Percentiles rank a stretch among this genome's conserved stretches.
phyloP scores from a whole-genome alignment of 2,888 invertebrate genomes.

The Busseola fusca region DNA sequence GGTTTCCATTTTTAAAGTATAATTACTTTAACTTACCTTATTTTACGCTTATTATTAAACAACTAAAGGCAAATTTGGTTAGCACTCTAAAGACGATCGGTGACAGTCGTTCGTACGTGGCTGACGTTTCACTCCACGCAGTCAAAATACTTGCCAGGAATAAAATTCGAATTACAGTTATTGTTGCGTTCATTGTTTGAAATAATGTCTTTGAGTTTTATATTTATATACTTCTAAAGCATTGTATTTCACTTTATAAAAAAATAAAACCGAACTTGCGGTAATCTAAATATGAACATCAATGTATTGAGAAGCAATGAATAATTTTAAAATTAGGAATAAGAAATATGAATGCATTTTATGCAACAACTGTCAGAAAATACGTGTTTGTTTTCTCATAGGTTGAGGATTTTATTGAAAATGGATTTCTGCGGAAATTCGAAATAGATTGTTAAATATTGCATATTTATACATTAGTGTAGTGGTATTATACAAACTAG shows the following conservation, averaged over 20 bases:
- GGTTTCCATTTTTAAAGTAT: slow-evolving; percentile 15
- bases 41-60: slow-evolving; percentile 60
- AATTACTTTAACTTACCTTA: slow-evolving; percentile 63
- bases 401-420: slow-evolving; percentile 60
- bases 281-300: not conserved
- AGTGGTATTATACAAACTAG: slow-evolving; percentile 53
- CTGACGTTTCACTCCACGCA: slow-evolving; percentile 89
- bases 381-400: slow-evolving; percentile 75
- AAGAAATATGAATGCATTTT: slow-evolving; percentile 42
- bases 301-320: not conserved
- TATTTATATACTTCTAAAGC: not conserved
- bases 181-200: slow-evolving; percentile 23
- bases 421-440: slow-evolving; percentile 68
- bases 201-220: not conserved
- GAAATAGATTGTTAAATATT: slow-evolving; percentile 42
- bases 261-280: not conserved
- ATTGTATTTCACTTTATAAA: not conserved
- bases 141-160: slow-evolving; percentile 75
- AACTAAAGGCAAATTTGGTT: slow-evolving; percentile 56
- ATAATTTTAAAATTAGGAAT: not conserved
- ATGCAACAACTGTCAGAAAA: slow-evolving; percentile 64
- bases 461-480: slow-evolving; percentile 47
- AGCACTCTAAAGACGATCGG: slow-evolving; percentile 59
- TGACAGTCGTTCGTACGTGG: slow-evolving; percentile 84
- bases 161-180: slow-evolving; percentile 42